phyloP scores from a whole-genome alignment of 2,888 invertebrate species.

The Thecophora atra region DNA sequence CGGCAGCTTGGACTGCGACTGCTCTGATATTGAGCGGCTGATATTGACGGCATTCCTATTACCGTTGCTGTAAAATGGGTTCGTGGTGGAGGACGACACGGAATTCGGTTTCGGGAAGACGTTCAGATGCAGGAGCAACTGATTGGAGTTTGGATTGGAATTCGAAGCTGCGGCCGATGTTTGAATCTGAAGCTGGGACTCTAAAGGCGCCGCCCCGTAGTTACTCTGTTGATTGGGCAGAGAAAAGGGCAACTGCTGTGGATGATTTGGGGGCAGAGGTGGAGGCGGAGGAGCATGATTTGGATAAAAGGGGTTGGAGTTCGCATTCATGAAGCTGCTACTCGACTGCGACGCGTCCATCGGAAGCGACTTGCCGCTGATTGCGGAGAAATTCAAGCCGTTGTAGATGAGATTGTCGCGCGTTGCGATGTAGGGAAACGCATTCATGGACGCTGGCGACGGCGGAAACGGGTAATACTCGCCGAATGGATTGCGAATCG shows the following conservation, averaged over 20 bases:
- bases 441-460: conserved; percentile 43
- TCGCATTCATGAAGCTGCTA: conserved; percentile 41
- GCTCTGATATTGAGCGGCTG: conserved; percentile 32
- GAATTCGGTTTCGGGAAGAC: conserved; percentile 69
- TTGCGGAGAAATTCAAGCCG: conserved; percentile 30
- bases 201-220: conserved; percentile 28
- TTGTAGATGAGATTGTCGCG: conserved; percentile 39
- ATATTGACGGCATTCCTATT: not conserved
- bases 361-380: conserved; percentile 41
- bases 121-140: conserved; percentile 75
- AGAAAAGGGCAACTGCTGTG: conserved; percentile 43
- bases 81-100: conserved; percentile 52
- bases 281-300: conserved; percentile 39
- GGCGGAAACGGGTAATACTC: conserved; percentile 49
- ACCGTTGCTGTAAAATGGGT: conserved; percentile 54
- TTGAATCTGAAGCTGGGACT: conserved; percentile 43
- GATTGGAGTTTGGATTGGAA: conserved; percentile 57
- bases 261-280: no score
- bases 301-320: conserved; percentile 25
- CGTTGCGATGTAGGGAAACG: conserved; percentile 31
- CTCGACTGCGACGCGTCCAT: conserved; percentile 29
- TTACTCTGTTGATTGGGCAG: conserved; percentile 42
- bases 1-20: not conserved
- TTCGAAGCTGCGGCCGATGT: conserved; percentile 36
- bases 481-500: conserved; percentile 54